These are phyloP conservation scores for Strigamia crassipes DNA, from an alignment of 2,888 invertebrate species.

Conservation along the genomic window DNA sequence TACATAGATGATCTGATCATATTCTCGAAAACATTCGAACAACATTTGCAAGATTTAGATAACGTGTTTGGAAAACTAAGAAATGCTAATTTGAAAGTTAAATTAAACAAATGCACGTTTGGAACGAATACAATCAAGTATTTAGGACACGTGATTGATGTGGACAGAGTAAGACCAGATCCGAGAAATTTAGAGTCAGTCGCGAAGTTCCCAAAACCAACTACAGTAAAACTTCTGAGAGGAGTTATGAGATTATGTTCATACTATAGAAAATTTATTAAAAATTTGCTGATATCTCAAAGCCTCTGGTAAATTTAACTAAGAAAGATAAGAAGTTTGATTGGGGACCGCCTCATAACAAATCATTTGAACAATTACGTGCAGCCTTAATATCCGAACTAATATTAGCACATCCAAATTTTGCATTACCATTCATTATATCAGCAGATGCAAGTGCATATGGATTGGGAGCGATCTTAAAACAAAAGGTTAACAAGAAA, in stretches of 20 bases:
- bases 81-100: not conserved
- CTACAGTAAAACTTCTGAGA: not conserved
- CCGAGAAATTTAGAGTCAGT: too few relatives aligned
- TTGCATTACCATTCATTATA: constrained; percentile 27
- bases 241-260: not conserved
- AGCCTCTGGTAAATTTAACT: not conserved
- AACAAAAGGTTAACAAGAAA: constrained; percentile 34
- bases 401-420: not conserved
- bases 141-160: not conserved
- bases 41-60: not conserved
- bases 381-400: not conserved
- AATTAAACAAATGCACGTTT: not conserved
- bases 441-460: constrained; percentile 46
- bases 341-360: not conserved
- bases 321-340: not conserved
- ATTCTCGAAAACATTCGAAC: not conserved
- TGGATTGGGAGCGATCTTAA: constrained; percentile 46
- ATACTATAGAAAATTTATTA: not conserved
- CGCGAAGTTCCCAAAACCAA: not conserved
- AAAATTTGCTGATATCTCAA: not conserved
- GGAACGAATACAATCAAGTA: not conserved
- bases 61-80: not conserved
- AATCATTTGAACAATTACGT: not conserved
- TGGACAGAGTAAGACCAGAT: not conserved
- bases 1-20: not conserved